Evolutionary conservation across 2,888 invertebrate species (phyloP).

Genomic region (Noctuana brunneofusca): DNA sequence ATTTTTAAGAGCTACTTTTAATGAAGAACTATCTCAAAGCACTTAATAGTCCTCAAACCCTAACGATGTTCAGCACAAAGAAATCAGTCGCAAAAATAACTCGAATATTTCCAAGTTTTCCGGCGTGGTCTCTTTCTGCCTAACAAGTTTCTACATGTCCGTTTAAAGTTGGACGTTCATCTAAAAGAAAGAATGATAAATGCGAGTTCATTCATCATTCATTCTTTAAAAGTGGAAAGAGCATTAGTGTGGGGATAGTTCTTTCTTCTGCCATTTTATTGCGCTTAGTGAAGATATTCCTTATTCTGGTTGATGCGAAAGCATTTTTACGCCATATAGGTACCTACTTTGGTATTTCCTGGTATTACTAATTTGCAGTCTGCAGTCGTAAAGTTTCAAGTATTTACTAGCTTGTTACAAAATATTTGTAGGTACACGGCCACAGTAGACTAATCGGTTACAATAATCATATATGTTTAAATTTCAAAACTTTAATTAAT

Average conservation of each 20-base stretch:
- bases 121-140: not conserved
- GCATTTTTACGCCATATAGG: too few relatives aligned
- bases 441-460: too few relatives aligned
- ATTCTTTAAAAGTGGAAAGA: slow-evolving; percentile 27
- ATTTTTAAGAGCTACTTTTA: slow-evolving; percentile 11
- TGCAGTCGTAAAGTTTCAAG: too few relatives aligned
- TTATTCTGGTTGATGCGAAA: not conserved
- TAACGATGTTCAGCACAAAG: slow-evolving; percentile 15
- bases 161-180: slow-evolving; percentile 23
- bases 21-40: slow-evolving; percentile 13
- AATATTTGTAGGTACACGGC: too few relatives aligned
- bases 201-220: slow-evolving; percentile 28
- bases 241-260: slow-evolving; percentile 9
- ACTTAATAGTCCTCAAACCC: slow-evolving; percentile 19
- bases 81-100: slow-evolving; percentile 20
- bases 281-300: slow-evolving; percentile 22
- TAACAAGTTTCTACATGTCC: slow-evolving; percentile 10
- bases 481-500: too few relatives aligned
- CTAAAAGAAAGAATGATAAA: slow-evolving; percentile 31
- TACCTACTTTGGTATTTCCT: too few relatives aligned
- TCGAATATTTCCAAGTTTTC: not conserved
- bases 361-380: too few relatives aligned
- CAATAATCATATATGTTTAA: too few relatives aligned
- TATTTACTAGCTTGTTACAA: too few relatives aligned
- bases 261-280: slow-evolving; percentile 25